Evolutionary conservation across 2,888 invertebrate species (phyloP).

Genomic region (Epirrita christyi): DNA sequence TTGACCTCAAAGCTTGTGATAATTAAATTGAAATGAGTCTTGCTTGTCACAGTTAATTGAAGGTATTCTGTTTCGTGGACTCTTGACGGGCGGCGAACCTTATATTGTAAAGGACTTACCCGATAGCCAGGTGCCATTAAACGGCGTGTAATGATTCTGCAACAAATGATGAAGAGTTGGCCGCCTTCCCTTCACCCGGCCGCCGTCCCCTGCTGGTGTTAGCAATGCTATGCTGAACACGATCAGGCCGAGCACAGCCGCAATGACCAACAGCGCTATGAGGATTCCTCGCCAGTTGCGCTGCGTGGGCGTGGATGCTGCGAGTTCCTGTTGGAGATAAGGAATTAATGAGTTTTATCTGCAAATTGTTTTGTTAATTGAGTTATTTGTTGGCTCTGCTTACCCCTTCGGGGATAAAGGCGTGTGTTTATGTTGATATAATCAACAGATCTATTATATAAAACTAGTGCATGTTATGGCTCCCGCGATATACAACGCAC

Average conservation of each 20-base stretch:
- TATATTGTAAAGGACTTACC: slow-evolving; percentile 50
- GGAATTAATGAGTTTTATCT: background rate
- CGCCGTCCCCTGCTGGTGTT: slow-evolving; percentile 91
- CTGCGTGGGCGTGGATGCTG: slow-evolving; percentile 93
- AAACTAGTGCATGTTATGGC: too few species aligned
- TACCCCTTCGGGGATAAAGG: too few species aligned
- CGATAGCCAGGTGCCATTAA: slow-evolving; percentile 87
- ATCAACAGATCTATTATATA: too few species aligned
- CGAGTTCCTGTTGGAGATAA: slow-evolving; percentile 90
- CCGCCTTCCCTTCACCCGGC: slow-evolving; percentile 87
- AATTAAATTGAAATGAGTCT: too few species aligned
- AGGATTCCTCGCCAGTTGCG: slow-evolving; percentile 98
- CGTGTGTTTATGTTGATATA: too few species aligned
- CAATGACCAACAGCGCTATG: slow-evolving; percentile 95
- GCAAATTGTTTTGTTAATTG: too few species aligned
- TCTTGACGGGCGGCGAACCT: background rate
- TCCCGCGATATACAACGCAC: too few species aligned
- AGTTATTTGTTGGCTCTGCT: too few species aligned
- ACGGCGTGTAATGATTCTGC: slow-evolving; percentile 84
- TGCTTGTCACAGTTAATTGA: too few species aligned
- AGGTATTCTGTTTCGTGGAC: background rate
- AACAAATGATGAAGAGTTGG: slow-evolving; percentile 89
- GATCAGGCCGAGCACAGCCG: slow-evolving; percentile 94
- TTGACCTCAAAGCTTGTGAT: too few species aligned
- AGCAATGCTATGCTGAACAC: slow-evolving; percentile 96